Conservation (phyloP, 2,113 vertebrate species). For the Microtus richardsoni region DNA sequence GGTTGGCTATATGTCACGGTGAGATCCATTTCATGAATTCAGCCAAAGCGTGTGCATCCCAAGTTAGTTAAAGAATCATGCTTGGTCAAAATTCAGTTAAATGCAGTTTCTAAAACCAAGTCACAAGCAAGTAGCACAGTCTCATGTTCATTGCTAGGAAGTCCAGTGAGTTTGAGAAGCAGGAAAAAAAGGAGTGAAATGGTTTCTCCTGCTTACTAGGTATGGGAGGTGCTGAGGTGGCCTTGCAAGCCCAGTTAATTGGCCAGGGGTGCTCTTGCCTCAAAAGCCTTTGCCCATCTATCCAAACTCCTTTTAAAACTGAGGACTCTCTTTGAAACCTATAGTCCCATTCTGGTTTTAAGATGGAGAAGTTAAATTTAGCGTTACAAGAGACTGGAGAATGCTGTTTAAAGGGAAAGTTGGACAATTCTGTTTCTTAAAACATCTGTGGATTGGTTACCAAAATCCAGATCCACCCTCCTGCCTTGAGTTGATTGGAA, state of each 20-base stretch:
- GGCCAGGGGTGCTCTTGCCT: not conserved
- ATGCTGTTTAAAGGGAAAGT: not conserved
- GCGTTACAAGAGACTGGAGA: not conserved
- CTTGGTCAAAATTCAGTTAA: slow-evolving; percentile 17
- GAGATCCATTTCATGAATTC: slow-evolving; percentile 27
- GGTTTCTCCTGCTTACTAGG: not conserved
- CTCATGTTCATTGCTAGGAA: not conserved
- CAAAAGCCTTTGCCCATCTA: not conserved
- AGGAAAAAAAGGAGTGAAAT: not conserved
- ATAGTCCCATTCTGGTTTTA: not conserved
- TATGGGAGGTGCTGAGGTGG: not conserved
- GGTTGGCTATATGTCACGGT: not conserved
- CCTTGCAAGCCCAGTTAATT: not conserved
- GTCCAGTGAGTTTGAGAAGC: not conserved
- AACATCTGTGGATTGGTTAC: not conserved
- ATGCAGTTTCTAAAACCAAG: slow-evolving; percentile 20
- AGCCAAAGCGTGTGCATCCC: not conserved
- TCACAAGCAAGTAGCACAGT: not conserved
- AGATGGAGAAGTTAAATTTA: not conserved
- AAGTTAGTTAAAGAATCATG: not conserved
- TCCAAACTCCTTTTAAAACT: not conserved
- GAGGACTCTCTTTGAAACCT: not conserved
- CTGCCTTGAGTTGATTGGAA: not conserved
- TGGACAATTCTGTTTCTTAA: not conserved
- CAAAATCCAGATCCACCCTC: not conserved